phyloP scores from a whole-genome alignment of 1,140 invertebrate species.

The Drosophila nigrodunni region DNA sequence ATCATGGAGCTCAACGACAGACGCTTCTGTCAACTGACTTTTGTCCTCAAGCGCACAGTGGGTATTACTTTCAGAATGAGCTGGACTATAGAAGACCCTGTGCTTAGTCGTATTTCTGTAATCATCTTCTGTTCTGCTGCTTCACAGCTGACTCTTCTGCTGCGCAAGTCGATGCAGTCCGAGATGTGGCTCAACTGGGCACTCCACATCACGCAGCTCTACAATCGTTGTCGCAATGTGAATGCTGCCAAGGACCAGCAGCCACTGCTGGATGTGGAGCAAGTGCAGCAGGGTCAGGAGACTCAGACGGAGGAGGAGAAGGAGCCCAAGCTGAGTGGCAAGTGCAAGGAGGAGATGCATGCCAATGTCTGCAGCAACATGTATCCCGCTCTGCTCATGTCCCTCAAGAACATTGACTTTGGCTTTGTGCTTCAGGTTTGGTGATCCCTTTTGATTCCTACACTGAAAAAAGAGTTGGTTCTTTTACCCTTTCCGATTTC shows the following conservation, averaged over 20 bases:
- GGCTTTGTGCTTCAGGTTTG: slow-evolving; percentile 86
- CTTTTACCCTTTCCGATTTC: too few relatives aligned
- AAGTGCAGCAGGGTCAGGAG: slow-evolving; percentile 14
- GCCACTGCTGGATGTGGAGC: neutral
- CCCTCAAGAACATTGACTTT: slow-evolving; percentile 86
- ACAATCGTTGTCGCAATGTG: slow-evolving; percentile 73
- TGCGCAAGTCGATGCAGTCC: slow-evolving; percentile 75
- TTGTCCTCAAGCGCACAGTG: slow-evolving; percentile 79
- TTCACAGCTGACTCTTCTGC: slow-evolving; percentile 60
- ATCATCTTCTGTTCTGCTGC: neutral
- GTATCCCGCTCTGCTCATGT: slow-evolving; percentile 86
- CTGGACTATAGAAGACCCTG: neutral
- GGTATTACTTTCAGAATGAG: slow-evolving; percentile 27
- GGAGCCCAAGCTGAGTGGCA: slow-evolving; percentile 62
- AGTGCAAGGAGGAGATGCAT: slow-evolving; percentile 70
- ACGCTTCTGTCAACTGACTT: slow-evolving; percentile 79
- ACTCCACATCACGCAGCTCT: slow-evolving; percentile 73
- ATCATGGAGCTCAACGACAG: slow-evolving; percentile 76
- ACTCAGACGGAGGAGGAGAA: slow-evolving; percentile 15
- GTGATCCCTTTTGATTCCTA: slow-evolving; percentile 11
- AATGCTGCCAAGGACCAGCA: slow-evolving; percentile 19
- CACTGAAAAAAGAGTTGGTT: too few relatives aligned
- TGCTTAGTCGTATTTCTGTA: neutral
- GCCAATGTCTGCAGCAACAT: slow-evolving; percentile 86
- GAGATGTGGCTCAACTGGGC: slow-evolving; percentile 81